Evolutionary conservation across 2,797 vertebrate genomes (phyloP), one percentile per base, ranked within the genome.

Genomic region (Pteropus rufus): DNA sequence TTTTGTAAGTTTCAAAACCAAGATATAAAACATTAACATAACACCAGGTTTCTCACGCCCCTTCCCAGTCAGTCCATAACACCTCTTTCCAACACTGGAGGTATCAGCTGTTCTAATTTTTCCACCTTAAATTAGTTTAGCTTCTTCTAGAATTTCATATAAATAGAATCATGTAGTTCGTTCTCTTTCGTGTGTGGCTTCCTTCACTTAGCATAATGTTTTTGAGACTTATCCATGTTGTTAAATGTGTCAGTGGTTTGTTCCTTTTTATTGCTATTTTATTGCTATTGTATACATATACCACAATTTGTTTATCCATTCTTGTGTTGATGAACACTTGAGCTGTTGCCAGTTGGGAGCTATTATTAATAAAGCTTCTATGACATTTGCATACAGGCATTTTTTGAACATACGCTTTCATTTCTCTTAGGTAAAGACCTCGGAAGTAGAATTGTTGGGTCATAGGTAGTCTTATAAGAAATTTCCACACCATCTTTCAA

Each of bases 331-430:
- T 69, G 86, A 91, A 56, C 18, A 19, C 41, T 87, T 80, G 82
- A 60, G 52, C 26, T 29, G 7, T 76, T 93, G 95, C 64, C 89
- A 97, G 14, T 44, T 88, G 82, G 26, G 23, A 29, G 0, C 54
- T 94, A 14, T 89, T 89, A 86, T 82, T 94, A 96, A 96, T 70
- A 94, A 89, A 95, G 67, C 70, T 67, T 80, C 91, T 76, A 2
- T 34, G 46, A 67, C 46, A 90, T 92, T 92, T 69, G 76, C 46
- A 34, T 87, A 80, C 39, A 92, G 87, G 72, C 79, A 81, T 80
- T 93, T 94, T 96, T 19, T 1, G 7, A 36, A 41, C 34, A 9
- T 77, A 69, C 34, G 36, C 77, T 88, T 94, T 94, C 89, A 29
- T 93, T 86, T n/a, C 64, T 89, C 58, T 85, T 95, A 82, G 89